Evolutionary conservation across 1,140 invertebrate species (phyloP).

Genomic region (Doryteuthis pealeii): DNA sequence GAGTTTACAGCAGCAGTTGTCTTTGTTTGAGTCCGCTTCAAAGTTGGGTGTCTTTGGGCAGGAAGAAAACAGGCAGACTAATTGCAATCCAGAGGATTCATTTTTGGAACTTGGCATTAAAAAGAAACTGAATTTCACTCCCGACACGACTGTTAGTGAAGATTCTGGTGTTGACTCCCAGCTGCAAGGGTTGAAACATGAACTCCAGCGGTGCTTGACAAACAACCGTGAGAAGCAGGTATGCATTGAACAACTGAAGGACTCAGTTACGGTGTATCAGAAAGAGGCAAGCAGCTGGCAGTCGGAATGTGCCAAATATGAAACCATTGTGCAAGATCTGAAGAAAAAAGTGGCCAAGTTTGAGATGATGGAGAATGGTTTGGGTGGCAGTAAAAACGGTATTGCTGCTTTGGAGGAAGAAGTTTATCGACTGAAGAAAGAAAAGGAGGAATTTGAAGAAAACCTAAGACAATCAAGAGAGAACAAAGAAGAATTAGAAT

Average conservation of each 20-base stretch:
- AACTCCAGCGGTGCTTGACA: slow-evolving; percentile 49
- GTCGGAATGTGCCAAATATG: neutral
- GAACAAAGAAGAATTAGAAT: neutral
- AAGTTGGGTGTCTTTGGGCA: slow-evolving; percentile 37
- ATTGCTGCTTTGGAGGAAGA: neutral
- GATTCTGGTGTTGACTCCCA: neutral
- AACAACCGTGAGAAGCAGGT: slow-evolving; percentile 51
- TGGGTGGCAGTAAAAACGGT: slow-evolving; percentile 24
- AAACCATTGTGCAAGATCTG: slow-evolving; percentile 26
- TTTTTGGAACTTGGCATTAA: slow-evolving; percentile 51
- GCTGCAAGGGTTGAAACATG: slow-evolving; percentile 29
- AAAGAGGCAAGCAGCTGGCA: slow-evolving; percentile 25
- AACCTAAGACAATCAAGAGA: neutral
- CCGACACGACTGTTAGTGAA: slow-evolving; percentile 28
- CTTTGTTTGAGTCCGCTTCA: slow-evolving; percentile 51
- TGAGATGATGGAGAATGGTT: slow-evolving; percentile 32
- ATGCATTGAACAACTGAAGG: slow-evolving; percentile 41
- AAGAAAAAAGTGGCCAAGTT: slow-evolving; percentile 26
- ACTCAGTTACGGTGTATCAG: slow-evolving; percentile 32
- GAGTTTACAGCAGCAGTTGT: slow-evolving; percentile 52
- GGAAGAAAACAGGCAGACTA: slow-evolving; percentile 9
- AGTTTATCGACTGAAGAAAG: neutral
- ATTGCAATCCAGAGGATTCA: slow-evolving; percentile 41
- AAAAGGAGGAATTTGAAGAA: slow-evolving; percentile 11
- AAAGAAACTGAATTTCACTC: slow-evolving; percentile 48